A percentile compares a stretch with the other conserved stretches of the same genome.
Evolutionary conservation across 2,888 invertebrate genomes (phyloP).

Genomic region (Crossocerus cetratus): DNA sequence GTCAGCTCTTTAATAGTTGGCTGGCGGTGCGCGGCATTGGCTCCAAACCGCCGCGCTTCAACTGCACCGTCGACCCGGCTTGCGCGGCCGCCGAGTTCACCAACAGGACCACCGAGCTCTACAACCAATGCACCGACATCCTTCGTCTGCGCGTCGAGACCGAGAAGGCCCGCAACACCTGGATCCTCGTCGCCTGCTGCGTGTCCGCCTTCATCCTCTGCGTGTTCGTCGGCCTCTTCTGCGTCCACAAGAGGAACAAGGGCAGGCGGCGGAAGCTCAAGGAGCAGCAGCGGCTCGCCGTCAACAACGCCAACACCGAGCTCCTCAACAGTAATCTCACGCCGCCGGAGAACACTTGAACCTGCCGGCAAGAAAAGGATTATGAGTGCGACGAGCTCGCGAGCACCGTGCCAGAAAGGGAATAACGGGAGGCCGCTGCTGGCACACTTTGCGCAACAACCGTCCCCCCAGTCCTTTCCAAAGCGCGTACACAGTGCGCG

Average conservation of each 20-base stretch:
- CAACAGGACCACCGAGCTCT: conserved; percentile 59
- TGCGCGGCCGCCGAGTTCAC: conserved; percentile 38
- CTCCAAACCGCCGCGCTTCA: conserved; percentile 43
- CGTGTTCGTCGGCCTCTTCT: conserved; percentile 64
- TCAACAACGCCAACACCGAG: conserved; percentile 70
- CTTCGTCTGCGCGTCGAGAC: conserved; percentile 56
- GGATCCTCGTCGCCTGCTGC: conserved; percentile 69
- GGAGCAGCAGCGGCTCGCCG: conserved; percentile 63
- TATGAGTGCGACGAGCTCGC: no score
- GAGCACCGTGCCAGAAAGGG: no score
- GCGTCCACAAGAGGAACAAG: conserved; percentile 69
- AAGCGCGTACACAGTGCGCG: no score
- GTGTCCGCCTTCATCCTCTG: conserved; percentile 58
- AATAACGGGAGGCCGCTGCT: no score
- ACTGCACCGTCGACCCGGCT: conserved; percentile 32
- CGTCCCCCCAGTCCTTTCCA: no score
- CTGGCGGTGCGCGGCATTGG: conserved; percentile 51
- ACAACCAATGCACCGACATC: conserved; percentile 58
- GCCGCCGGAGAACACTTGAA: conserved; percentile 45
- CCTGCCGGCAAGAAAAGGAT: no score
- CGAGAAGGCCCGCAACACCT: conserved; percentile 65
- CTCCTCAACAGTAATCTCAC: conserved; percentile 64
- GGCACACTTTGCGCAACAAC: no score
- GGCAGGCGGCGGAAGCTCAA: conserved; percentile 60
- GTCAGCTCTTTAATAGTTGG: conserved; percentile 65